Base-by-base conservation (phyloP, 2,888 invertebrate species). In the Laothoe populi region DNA sequence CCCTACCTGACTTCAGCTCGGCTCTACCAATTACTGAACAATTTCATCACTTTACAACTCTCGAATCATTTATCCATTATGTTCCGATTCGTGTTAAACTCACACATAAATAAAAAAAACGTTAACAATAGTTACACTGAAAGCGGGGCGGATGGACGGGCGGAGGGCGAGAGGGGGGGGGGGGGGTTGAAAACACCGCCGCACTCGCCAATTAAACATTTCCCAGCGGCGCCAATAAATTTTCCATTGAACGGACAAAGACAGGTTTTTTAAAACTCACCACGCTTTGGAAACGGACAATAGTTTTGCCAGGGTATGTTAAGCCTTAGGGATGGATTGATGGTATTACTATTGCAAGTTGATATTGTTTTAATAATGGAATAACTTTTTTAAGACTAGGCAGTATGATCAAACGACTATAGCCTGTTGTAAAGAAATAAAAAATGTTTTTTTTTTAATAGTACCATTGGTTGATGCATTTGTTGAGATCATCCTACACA, bases 141-240 rank as follows among this genome's bases (percentile, higher is more conserved):
- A 61, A 64, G 60, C 57, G 53, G 57, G 21, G 45, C 48, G 58
- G 57, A 26, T 11, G 23, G 59, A 45, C 61, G 61, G 59, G 38
- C 59, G 60, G 35, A 16, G 21, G 57, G 60, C 48, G 60, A n/a
- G 24, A 23, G 16, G 48, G 45, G 13, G 13, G 4, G 1, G 49
- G 49, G 46, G 40, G 21, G 49, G 59, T 19, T n/a, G n/a, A n/a
- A n/a, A 23, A 11, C 49, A 42, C 61, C 63, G 64, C 46, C 65
- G 64, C 61, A 48, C 48, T 67, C 69, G 68, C 68, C 70, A 70
- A 72, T 72, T 71, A 70, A 68, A 70, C 53, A 53, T 84, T 88
- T 88, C 84, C 81, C 83, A 81, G 82, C 79, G 78, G 79, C 78
- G 78, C 82, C 83, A 84, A 89, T 88, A 87, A 86, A 86, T 87